A percentile compares a stretch with the other conserved stretches of the same genome.
Conservation (phyloP, 2,797 vertebrate species). For the Hippopotamyrus pictus region DNA sequence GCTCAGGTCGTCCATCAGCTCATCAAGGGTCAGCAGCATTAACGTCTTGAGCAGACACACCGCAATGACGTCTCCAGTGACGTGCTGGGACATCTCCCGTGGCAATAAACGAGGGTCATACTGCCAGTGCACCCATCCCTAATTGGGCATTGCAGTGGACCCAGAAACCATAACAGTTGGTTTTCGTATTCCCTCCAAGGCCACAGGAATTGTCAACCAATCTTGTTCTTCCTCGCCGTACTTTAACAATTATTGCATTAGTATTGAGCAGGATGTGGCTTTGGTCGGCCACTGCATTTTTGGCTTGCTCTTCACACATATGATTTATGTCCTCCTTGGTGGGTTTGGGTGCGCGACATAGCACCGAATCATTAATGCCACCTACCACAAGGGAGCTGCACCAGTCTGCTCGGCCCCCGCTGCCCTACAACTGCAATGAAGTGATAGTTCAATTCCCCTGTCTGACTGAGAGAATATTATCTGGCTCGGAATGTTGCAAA, state of each 20-base stretch:
- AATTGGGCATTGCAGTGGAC: conserved; percentile 14
- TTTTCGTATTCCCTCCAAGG: background rate
- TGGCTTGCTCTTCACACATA: background rate
- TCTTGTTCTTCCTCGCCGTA: background rate
- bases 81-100: background rate
- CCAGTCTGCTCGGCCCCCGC: background rate
- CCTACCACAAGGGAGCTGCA: background rate
- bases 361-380: background rate
- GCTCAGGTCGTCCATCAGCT: background rate
- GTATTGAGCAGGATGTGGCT: background rate
- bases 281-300: background rate
- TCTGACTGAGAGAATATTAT: background rate
- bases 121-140: background rate
- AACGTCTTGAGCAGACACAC: conserved; percentile 19
- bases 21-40: background rate
- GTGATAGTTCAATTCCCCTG: background rate
- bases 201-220: conserved; percentile 19
- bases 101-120: background rate
- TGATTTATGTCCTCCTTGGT: background rate
- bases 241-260: conserved; percentile 14
- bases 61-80: conserved; percentile 23
- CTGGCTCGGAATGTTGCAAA: background rate
- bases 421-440: background rate
- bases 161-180: background rate
- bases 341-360: background rate